A percentile compares a stretch with the other conserved stretches of the same genome.
These are phyloP conservation scores for Syngnathus acus DNA, from an alignment of 2,797 vertebrate species.

Conservation along the genomic window DNA sequence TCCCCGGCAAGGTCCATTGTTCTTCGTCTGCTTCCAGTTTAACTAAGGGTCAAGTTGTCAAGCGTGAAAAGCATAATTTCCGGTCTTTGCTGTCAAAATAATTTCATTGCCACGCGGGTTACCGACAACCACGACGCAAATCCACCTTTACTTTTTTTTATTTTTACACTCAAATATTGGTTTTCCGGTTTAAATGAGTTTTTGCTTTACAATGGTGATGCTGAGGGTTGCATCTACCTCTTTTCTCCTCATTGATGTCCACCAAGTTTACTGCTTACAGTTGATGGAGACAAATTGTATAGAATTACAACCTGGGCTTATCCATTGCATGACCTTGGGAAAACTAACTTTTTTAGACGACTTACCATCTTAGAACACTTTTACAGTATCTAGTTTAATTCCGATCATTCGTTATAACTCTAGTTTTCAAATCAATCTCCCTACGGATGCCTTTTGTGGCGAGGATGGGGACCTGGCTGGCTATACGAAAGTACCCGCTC, in stretches of 20 bases:
- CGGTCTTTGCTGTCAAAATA: slow-evolving; percentile 35
- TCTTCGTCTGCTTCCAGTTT: slow-evolving; percentile 32
- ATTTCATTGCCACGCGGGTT: not conserved
- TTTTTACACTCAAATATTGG: not conserved
- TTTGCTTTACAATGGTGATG: slow-evolving; percentile 15
- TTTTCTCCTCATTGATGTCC: slow-evolving; percentile 20
- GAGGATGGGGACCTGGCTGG: slow-evolving; percentile 46
- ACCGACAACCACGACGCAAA: not conserved
- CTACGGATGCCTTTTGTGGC: not conserved
- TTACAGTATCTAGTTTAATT: slow-evolving; percentile 10
- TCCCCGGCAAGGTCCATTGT: slow-evolving; percentile 51
- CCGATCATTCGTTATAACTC: slow-evolving; percentile 21
- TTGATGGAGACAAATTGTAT: slow-evolving; percentile 28
- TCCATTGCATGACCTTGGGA: slow-evolving; percentile 1
- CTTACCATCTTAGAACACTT: slow-evolving; percentile 26
- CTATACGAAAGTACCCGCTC: slow-evolving; percentile 29
- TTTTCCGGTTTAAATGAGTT: not conserved
- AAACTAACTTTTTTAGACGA: slow-evolving; percentile 35
- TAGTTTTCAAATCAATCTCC: slow-evolving; percentile 8
- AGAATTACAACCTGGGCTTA: slow-evolving; percentile 19
- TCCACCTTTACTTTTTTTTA: not conserved
- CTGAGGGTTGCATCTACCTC: slow-evolving; percentile 25
- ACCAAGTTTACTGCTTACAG: slow-evolving; percentile 18
- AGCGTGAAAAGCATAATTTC: slow-evolving; percentile 15
- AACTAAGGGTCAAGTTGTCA: slow-evolving; percentile 10